Conservation (phyloP, 64 coral and sea anemone species). For the Pocillopora damicornis region DNA sequence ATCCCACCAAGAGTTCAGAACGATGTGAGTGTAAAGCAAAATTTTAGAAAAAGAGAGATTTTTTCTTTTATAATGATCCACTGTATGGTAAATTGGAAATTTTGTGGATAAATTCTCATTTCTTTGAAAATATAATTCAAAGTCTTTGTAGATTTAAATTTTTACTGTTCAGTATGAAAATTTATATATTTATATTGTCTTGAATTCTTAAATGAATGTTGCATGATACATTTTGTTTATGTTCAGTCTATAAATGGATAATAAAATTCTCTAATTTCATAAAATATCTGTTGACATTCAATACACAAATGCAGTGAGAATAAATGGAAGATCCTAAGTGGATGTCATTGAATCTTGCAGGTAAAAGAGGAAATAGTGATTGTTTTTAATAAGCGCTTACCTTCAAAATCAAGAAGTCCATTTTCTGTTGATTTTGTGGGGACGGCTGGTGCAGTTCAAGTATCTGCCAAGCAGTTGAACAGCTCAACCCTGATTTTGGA, state of each 20-base stretch:
- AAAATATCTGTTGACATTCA: too few species aligned
- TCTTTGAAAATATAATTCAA: too few species aligned
- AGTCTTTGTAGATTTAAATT: too few species aligned
- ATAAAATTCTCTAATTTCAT: too few species aligned
- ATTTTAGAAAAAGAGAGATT: not conserved
- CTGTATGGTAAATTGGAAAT: too few species aligned
- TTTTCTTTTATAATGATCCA: not conserved
- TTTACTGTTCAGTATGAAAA: too few species aligned
- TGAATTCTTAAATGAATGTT: too few species aligned
- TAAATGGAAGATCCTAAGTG: not conserved
- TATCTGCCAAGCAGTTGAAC: conserved; percentile 29
- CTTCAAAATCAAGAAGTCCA: conserved; percentile 22
- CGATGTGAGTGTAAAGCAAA: conserved; percentile 17
- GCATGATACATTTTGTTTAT: too few species aligned
- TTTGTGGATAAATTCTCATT: too few species aligned
- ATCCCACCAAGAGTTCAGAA: conserved; percentile 19
- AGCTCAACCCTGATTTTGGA: conserved; percentile 46
- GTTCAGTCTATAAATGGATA: too few species aligned
- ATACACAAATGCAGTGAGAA: too few species aligned
- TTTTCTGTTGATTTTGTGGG: conserved; percentile 43
- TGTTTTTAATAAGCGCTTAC: conserved; percentile 33
- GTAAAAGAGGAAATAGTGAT: conserved; percentile 27
- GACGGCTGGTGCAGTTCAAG: conserved; percentile 22
- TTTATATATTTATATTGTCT: too few species aligned
- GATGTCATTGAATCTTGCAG: conserved; percentile 4